Conservation (phyloP, 2,888 invertebrate genomes). For the Plagodis dolabraria region DNA sequence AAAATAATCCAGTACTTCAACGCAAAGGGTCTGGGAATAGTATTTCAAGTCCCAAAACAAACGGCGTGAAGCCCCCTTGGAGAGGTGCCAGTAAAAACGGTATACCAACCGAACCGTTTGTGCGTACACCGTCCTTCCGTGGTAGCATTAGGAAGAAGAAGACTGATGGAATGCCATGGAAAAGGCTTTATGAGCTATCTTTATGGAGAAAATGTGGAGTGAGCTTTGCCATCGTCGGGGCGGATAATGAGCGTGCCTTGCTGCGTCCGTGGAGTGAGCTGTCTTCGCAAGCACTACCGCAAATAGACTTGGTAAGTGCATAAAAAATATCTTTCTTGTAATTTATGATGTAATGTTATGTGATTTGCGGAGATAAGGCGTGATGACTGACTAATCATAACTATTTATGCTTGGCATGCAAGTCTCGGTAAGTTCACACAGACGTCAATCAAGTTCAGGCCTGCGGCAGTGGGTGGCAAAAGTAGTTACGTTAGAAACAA, state of each 20-base stretch:
- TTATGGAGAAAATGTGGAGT: conserved; percentile 82
- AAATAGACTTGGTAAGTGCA: conserved; percentile 67
- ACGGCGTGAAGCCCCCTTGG: conserved; percentile 77
- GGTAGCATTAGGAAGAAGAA: conserved; percentile 76
- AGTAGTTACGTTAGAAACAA: too few relatives aligned
- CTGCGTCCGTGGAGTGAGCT: conserved; percentile 72
- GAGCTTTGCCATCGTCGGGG: conserved; percentile 72
- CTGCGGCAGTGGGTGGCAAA: conserved; percentile 54
- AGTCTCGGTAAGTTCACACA: conserved; percentile 22
- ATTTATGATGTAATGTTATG: neutral
- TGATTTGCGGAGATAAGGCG: conserved; percentile 5
- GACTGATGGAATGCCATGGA: conserved; percentile 80
- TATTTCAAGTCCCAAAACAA: conserved; percentile 59
- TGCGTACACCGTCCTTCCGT: conserved; percentile 70
- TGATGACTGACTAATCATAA: conserved; percentile 22
- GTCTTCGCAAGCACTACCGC: conserved; percentile 64
- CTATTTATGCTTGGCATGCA: conserved; percentile 7
- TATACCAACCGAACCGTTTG: conserved; percentile 63
- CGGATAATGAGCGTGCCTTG: conserved; percentile 71
- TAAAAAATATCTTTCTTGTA: neutral
- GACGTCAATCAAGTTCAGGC: conserved; percentile 54
- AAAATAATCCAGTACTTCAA: conserved; percentile 57
- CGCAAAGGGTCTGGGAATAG: conserved; percentile 66
- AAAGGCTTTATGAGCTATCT: conserved; percentile 83
- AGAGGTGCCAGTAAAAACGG: conserved; percentile 70